These are phyloP conservation scores for Lasius platythorax DNA, from an alignment of 2,888 invertebrate genomes.

Conservation along the genomic window DNA sequence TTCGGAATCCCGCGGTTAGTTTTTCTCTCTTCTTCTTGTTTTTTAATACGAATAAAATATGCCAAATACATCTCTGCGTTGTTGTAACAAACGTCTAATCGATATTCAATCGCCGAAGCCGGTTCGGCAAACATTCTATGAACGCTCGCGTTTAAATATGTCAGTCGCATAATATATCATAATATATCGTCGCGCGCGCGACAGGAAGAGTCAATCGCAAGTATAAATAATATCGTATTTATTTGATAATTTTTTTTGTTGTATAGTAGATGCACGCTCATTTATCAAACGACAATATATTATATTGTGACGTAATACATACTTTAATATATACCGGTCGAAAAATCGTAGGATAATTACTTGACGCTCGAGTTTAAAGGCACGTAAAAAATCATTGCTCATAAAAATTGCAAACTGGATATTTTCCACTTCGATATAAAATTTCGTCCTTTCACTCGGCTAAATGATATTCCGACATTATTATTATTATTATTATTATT, in stretches of 20 bases:
- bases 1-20: constrained; percentile 8
- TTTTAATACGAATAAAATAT: constrained; percentile 36
- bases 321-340: background rate
- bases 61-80: constrained; percentile 31
- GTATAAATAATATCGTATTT: constrained; percentile 3
- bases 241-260: background rate
- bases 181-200: background rate
- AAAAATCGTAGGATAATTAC: constrained; percentile 17
- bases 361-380: background rate
- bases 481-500: background rate
- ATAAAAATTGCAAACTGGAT: background rate
- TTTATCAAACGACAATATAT: constrained; percentile 18
- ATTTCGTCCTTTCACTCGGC: background rate
- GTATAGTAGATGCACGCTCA: background rate
- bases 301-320: background rate
- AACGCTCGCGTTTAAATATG: background rate
- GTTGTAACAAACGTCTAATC: constrained; percentile 48
- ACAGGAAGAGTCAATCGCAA: background rate
- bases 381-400: background rate
- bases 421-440: background rate
- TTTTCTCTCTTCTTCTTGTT: background rate
- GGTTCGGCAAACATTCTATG: background rate
- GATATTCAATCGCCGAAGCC: constrained; percentile 24
- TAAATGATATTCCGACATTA: background rate
- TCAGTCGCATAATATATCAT: background rate